Percentiles rank a stretch among this genome's conserved stretches.
Evolutionary conservation across 2,797 vertebrate genomes (phyloP).

Genomic region (Melanotaenia trifasciata): DNA sequence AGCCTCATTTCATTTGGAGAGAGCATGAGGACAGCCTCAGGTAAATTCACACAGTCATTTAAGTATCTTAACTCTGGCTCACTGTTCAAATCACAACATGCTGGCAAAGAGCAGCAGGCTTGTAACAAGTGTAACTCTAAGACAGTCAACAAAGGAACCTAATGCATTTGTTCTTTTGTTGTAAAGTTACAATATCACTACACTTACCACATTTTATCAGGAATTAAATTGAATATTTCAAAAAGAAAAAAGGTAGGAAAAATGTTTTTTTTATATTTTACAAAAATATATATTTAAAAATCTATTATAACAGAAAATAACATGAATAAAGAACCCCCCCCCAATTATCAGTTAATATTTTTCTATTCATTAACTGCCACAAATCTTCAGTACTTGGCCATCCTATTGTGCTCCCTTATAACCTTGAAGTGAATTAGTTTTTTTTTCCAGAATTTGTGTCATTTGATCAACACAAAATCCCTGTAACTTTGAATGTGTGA

Average conservation of each 20-base stretch:
- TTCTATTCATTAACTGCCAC: background rate
- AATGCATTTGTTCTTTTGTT: background rate
- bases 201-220: background rate
- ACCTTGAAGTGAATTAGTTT: background rate
- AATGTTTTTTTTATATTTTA: background rate
- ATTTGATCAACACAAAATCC: background rate
- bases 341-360: background rate
- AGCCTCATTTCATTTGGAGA: slow-evolving; percentile 50
- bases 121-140: slow-evolving; percentile 9
- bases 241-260: background rate
- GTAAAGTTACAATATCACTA: background rate
- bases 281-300: too few relatives aligned
- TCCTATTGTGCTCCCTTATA: background rate
- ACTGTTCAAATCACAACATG: slow-evolving; percentile 25
- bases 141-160: background rate
- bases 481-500: background rate
- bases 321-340: too few relatives aligned
- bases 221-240: too few relatives aligned
- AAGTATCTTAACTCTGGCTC: slow-evolving; percentile 29
- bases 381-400: background rate
- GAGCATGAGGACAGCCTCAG: slow-evolving; percentile 16
- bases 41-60: slow-evolving; percentile 38
- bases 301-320: too few relatives aligned
- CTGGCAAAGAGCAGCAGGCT: slow-evolving; percentile 10
- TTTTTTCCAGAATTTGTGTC: background rate